Evolutionary conservation across 1,140 invertebrate genomes (phyloP).

Genomic region (Microplitis mediator): DNA sequence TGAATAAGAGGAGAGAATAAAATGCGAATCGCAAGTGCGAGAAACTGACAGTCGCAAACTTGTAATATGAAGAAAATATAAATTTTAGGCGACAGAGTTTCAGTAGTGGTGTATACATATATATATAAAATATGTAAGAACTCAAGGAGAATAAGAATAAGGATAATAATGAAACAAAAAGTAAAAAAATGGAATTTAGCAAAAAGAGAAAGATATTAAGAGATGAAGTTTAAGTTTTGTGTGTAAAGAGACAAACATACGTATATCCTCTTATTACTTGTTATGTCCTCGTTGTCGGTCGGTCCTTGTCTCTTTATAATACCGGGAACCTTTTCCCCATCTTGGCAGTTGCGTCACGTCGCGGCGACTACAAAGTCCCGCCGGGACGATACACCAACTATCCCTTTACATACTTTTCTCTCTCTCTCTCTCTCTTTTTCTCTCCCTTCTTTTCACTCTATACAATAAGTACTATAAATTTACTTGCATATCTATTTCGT

Average conservation of each 20-base stretch:
- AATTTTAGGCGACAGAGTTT: too few relatives aligned
- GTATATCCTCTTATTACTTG: slow-evolving; percentile 12
- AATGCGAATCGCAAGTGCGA: not conserved
- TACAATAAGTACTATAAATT: not conserved
- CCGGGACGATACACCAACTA: slow-evolving; percentile 1
- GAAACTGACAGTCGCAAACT: slow-evolving; percentile 16
- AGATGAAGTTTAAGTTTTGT: not conserved
- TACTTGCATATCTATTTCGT: too few relatives aligned
- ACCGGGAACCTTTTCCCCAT: slow-evolving; percentile 51
- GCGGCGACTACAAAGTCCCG: slow-evolving; percentile 57
- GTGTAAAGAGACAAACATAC: slow-evolving; percentile 17
- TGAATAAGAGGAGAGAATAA: too few relatives aligned
- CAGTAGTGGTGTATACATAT: not conserved
- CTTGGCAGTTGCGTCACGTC: slow-evolving; percentile 59
- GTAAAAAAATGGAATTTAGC: slow-evolving; percentile 16
- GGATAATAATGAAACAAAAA: slow-evolving; percentile 19
- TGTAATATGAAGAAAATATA: slow-evolving; percentile 9
- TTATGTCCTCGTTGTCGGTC: slow-evolving; percentile 1
- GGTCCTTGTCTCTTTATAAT: slow-evolving; percentile 39
- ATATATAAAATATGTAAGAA: not conserved
- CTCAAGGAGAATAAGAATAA: not conserved
- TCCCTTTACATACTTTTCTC: slow-evolving; percentile 25
- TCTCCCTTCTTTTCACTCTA: not conserved
- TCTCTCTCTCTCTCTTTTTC: not conserved
- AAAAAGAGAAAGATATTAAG: too few relatives aligned